Evolutionary conservation across 2,113 vertebrate species (phyloP), one percentile per base, ranked within the genome.

Genomic region (Tor tambroides): DNA sequence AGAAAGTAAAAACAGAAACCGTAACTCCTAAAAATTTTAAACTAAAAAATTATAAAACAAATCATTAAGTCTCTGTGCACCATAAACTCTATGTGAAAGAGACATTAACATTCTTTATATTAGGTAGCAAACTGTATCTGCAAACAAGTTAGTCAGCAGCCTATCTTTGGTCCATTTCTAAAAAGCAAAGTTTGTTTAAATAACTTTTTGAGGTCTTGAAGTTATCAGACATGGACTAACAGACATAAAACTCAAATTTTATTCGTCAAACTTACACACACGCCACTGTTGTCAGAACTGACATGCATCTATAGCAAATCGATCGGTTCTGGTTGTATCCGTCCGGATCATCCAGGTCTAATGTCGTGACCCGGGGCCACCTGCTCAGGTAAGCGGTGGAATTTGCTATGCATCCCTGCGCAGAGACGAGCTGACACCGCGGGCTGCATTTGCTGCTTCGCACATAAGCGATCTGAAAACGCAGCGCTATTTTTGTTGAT

Each of bases 401-500:
- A 46, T 84, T 78, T 28, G 41, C 43, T 85, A 85, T 86, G 87
- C 91, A 91, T 93, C 89, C 90, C n/a, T 86, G 87, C 89, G 75
- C 92, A 96, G 91, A 96, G 90, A 90, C 76, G 35, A 92, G 75
- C 93, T 92, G 94, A 96, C 95, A 93, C 26, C 3, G 21, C 86
- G 71, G 59, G 91, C 90, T 92, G 94, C 94, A 86, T 91, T 91
- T 72, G 91, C 91, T 91, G 90, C 92, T 92, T 87, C 87, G 88
- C 90, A 86, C 94, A 93, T 89, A 93, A 92, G 94, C 90, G 90
- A 90, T 86, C 91, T 93, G 88, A 95, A 92, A 92, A 94, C 87
- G 65, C 78, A 54, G 89, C 91, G 92, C 95, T 95, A 93, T 95
- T 95, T 96, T 93, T 85, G 94, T 92, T 94, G 95, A 95, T 93